Evolutionary conservation across 2,888 invertebrate species (phyloP), one percentile per base, ranked within the genome.

Genomic region (Epinotia demarniana): DNA sequence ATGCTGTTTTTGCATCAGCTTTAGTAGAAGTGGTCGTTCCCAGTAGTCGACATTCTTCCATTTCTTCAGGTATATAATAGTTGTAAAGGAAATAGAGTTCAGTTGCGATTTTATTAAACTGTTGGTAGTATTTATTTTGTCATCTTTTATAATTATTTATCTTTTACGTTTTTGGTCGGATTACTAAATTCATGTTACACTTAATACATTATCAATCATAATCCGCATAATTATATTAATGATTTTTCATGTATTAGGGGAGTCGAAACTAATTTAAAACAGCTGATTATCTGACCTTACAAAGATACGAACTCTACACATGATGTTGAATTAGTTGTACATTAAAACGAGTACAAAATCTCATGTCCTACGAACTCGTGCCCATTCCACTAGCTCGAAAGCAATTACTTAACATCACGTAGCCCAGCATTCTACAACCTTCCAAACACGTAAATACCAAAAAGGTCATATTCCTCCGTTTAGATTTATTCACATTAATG

Each of bases 401-500:
- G 57, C 68, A 58, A 57, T 68, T 68, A 58, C 57, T 58, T 58
- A 58, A 68, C 57, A 68, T 58, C 19, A 19, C 9, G 57, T 57
- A 68, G 23, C 57, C 39, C 60, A 67, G 60, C 55, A 60, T 73
- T 60, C 63, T 46, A 33, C 57, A 58, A 8, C 57, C 18, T 62
- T 39, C 33, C 46, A 70, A 58, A 68, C 68, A 57, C 3, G 33
- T 39, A 58, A 43, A 68, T 55, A 57, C 23, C 68, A 23, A 58
- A 43, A 68, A 70, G 74, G 63, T 60, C 23, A 53, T 64, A 70
- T 39, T 33, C 57, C 57, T 46, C 63, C 61, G 66, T 13, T 46
- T 46, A 60, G 46, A 63, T 66, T 66, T 58, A 46, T 66, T 69
- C 73, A 58, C 60, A 55, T 63, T 70, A 69, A 64, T 66, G 60